A percentile compares a stretch with the other conserved stretches of the same genome.
phyloP scores from a whole-genome alignment of 2,888 invertebrate species.

The Drosophila pegasa region DNA sequence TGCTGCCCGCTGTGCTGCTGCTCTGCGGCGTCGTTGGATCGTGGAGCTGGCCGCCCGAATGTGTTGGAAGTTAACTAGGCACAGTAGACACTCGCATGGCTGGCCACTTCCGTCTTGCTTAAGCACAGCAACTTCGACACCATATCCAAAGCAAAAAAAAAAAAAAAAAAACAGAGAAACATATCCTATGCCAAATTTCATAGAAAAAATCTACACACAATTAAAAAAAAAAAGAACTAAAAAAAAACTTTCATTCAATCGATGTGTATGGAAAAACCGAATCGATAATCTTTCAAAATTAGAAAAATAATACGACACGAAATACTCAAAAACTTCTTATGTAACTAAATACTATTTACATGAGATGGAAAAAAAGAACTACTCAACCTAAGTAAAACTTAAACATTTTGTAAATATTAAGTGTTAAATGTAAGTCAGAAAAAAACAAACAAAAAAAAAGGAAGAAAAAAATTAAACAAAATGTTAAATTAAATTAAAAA shows the following conservation, averaged over 20 bases:
- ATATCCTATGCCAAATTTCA: conserved; percentile 82
- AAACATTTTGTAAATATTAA: conserved; percentile 68
- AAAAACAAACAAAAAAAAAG: neutral
- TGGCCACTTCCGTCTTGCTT: conserved; percentile 3
- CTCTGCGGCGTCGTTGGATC: conserved; percentile 38
- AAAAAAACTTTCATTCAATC: conserved; percentile 39
- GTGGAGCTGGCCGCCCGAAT: conserved; percentile 52
- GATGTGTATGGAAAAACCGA: conserved; percentile 45
- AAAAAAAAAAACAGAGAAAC: conserved; percentile 54
- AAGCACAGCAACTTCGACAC: conserved; percentile 16
- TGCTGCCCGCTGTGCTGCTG: conserved; percentile 58
- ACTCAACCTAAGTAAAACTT: conserved; percentile 63
- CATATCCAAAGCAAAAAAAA: conserved; percentile 34
- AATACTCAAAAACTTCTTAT: conserved; percentile 31
- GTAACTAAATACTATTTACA: conserved; percentile 44
- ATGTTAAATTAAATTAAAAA: conserved; percentile 29
- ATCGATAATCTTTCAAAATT: conserved; percentile 42
- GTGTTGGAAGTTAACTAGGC: conserved; percentile 59
- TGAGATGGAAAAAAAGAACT: conserved; percentile 50
- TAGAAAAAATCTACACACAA: conserved; percentile 58
- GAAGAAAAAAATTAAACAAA: conserved; percentile 4
- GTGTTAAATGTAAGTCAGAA: conserved; percentile 39
- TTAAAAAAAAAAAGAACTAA: conserved; percentile 25
- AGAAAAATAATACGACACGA: conserved; percentile 15
- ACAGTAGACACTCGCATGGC: neutral